phyloP scores from a whole-genome alignment of 2,797 vertebrate species.

The Lagocephalus sceleratus region DNA sequence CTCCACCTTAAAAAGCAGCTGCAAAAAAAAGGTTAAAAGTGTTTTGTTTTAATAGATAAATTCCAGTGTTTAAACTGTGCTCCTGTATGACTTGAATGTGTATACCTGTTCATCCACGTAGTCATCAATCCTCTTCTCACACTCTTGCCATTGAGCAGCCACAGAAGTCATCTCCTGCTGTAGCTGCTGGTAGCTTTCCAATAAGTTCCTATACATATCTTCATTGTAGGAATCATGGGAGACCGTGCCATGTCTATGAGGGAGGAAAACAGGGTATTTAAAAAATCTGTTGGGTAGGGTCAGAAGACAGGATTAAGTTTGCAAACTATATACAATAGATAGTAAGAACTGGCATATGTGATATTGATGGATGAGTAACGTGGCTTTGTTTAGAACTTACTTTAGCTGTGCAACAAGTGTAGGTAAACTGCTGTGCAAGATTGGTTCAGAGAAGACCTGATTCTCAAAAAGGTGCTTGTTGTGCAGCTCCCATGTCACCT shows the following conservation, averaged over 20 bases:
- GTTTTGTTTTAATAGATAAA: not conserved
- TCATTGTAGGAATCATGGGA: conserved; percentile 89
- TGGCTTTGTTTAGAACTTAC: conserved; percentile 66
- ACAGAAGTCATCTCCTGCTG: conserved; percentile 91
- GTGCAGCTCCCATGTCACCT: conserved; percentile 97
- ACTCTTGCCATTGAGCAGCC: conserved; percentile 91
- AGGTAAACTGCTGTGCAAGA: conserved; percentile 92
- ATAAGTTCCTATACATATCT: conserved; percentile 88
- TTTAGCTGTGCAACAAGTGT: conserved; percentile 90
- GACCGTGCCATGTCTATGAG: conserved; percentile 84
- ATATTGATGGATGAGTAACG: not conserved
- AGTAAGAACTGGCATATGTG: not conserved
- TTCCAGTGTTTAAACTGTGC: not conserved
- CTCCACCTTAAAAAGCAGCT: conserved; percentile 81
- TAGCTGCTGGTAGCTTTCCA: conserved; percentile 88
- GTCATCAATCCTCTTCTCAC: conserved; percentile 96
- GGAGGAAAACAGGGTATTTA: not conserved
- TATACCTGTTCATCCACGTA: conserved; percentile 96
- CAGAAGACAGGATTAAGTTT: not conserved
- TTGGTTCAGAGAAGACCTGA: conserved; percentile 93
- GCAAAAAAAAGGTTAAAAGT: conserved; percentile 19
- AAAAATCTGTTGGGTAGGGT: not conserved
- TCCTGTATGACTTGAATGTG: not conserved
- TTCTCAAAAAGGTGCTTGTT: conserved; percentile 99
- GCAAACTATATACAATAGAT: no score